Conservation (phyloP, 2,113 vertebrate species). For the Dolichallabes microphthalmus region DNA sequence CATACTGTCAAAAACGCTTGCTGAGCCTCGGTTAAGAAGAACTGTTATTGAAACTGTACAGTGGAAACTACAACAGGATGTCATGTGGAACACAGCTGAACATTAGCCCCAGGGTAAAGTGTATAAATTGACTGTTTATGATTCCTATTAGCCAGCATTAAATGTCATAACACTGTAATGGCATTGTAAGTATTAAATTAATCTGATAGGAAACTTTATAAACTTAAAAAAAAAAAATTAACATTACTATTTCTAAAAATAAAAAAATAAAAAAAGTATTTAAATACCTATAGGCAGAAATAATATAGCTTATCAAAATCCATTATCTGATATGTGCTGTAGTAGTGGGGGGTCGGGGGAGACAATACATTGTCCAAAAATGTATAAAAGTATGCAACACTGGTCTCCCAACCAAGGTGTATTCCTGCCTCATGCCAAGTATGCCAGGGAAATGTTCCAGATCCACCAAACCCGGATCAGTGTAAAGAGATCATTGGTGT, state of each 20-base stretch:
- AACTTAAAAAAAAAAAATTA: no score
- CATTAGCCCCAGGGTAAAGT: background rate
- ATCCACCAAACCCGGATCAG: background rate
- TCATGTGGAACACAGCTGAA: background rate
- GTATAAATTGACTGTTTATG: background rate
- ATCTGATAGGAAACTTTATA: background rate
- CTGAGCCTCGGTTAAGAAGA: slow-evolving; percentile 66
- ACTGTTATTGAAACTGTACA: slow-evolving; percentile 77
- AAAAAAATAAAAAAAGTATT: no score
- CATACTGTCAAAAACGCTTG: slow-evolving; percentile 64
- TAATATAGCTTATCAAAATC: no score
- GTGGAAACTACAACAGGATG: slow-evolving; percentile 74
- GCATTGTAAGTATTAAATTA: background rate
- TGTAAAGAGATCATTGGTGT: background rate
- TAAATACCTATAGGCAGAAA: no score
- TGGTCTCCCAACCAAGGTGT: background rate
- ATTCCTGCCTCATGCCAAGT: background rate
- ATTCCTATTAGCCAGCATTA: background rate
- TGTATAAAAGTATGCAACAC: no score
- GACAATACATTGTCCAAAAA: no score
- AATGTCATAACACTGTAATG: background rate
- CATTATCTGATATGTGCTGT: no score
- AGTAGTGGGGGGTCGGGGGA: no score
- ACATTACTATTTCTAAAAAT: no score
- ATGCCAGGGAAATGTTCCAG: background rate